Conservation (phyloP, 2,888 invertebrate species). For the Vandiemenella viatica region DNA sequence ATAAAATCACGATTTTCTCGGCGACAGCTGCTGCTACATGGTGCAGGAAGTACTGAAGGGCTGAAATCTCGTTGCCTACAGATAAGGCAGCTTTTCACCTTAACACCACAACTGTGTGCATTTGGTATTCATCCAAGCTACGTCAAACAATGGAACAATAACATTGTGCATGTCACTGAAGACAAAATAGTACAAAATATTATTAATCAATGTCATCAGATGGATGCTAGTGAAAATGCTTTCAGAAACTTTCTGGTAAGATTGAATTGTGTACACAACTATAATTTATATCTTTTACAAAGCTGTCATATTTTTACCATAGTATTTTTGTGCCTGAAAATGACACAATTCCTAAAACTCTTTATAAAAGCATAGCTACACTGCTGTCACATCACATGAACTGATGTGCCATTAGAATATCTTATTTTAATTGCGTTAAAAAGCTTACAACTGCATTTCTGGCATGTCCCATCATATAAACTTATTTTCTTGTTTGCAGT, state of each 20-base stretch:
- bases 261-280: too few relatives aligned
- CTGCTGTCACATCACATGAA: too few relatives aligned
- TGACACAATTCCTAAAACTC: too few relatives aligned
- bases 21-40: constrained; percentile 49
- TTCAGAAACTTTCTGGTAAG: neutral
- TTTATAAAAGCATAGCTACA: too few relatives aligned
- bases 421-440: too few relatives aligned
- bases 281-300: too few relatives aligned
- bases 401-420: too few relatives aligned
- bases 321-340: too few relatives aligned
- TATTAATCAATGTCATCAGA: neutral
- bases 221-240: neutral
- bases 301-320: too few relatives aligned
- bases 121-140: neutral
- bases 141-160: neutral
- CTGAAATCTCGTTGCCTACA: neutral
- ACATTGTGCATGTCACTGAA: neutral
- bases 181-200: neutral
- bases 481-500: too few relatives aligned
- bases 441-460: too few relatives aligned
- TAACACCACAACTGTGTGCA: neutral
- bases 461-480: too few relatives aligned
- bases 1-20: constrained; percentile 92
- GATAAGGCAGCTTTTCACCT: neutral
- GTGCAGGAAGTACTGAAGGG: neutral